Percentiles rank a stretch among this genome's conserved stretches.
Evolutionary conservation across 1,140 invertebrate genomes (phyloP).

Genomic region (Eupristina koningsbergeri): DNA sequence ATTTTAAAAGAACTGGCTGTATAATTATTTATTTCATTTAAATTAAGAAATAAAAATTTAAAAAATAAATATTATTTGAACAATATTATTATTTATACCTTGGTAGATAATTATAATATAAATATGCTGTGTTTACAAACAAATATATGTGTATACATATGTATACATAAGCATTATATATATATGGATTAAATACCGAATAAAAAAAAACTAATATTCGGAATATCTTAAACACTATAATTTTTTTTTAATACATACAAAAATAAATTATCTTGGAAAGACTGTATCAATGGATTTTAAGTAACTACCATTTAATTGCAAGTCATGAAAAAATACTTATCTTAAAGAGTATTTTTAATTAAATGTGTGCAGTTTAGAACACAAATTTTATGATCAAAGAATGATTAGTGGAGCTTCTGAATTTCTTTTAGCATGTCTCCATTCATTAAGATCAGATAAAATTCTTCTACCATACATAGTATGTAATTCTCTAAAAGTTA

Average conservation of each 20-base stretch:
- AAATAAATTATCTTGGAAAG: conserved; percentile 42
- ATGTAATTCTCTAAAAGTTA: conserved; percentile 82
- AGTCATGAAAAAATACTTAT: conserved; percentile 42
- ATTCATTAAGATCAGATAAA: conserved; percentile 79
- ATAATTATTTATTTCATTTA: conserved; percentile 42
- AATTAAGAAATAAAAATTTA: conserved; percentile 45
- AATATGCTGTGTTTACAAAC: no score
- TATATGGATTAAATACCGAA: no score
- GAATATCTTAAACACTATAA: not conserved
- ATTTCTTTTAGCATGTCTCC: conserved; percentile 74
- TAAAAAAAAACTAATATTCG: not conserved
- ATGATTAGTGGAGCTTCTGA: conserved; percentile 66
- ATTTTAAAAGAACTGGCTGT: conserved; percentile 53
- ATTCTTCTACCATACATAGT: conserved; percentile 80
- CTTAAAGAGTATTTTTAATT: not conserved
- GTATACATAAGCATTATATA: not conserved
- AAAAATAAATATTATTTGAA: conserved; percentile 18
- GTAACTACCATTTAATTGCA: conserved; percentile 23
- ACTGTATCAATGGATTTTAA: conserved; percentile 9
- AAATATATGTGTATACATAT: not conserved
- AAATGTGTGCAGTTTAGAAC: not conserved
- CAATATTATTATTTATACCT: conserved; percentile 8
- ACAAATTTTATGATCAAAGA: conserved; percentile 56
- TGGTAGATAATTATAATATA: not conserved
- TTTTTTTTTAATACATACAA: conserved; percentile 26